These are phyloP conservation scores for Leptopterna dolabrata DNA, from an alignment of 2,888 invertebrate genomes.

Conservation along the genomic window DNA sequence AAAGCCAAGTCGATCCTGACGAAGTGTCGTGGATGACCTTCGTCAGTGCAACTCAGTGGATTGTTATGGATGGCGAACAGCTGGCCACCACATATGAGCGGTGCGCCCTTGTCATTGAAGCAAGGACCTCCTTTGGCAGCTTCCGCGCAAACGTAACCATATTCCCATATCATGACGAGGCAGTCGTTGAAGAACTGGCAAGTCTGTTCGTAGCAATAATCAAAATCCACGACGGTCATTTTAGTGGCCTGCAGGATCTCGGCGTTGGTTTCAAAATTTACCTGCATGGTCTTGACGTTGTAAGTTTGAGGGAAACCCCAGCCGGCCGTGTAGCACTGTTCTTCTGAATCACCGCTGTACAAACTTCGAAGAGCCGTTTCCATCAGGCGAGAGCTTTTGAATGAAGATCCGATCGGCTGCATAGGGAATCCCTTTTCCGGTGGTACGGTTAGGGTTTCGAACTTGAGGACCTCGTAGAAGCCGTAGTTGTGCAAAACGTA, in stretches of 20 bases:
- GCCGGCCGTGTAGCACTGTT: neutral
- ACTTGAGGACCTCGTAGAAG: neutral
- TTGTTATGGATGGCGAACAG: constrained; percentile 37
- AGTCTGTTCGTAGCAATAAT: neutral
- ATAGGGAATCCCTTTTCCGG: neutral
- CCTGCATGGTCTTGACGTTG: neutral
- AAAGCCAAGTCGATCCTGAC: constrained; percentile 30
- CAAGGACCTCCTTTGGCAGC: constrained; percentile 25
- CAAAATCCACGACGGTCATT: neutral
- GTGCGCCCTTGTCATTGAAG: constrained; percentile 37
- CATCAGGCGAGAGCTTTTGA: neutral
- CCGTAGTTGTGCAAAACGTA: constrained; percentile 40
- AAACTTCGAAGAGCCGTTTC: neutral
- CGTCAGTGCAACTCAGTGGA: neutral
- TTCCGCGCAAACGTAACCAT: constrained; percentile 42
- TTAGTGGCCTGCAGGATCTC: neutral
- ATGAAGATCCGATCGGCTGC: neutral
- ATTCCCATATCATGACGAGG: constrained; percentile 29
- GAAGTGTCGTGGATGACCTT: constrained; percentile 22
- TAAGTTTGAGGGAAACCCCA: constrained; percentile 26
- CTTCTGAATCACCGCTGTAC: neutral
- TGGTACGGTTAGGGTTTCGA: too few relatives aligned
- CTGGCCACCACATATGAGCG: neutral
- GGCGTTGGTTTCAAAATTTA: constrained; percentile 18
- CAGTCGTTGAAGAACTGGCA: constrained; percentile 25